A percentile compares a stretch with the other conserved stretches of the same genome.
Conservation (phyloP, 2,888 invertebrate genomes). For the Augiades crinisus region DNA sequence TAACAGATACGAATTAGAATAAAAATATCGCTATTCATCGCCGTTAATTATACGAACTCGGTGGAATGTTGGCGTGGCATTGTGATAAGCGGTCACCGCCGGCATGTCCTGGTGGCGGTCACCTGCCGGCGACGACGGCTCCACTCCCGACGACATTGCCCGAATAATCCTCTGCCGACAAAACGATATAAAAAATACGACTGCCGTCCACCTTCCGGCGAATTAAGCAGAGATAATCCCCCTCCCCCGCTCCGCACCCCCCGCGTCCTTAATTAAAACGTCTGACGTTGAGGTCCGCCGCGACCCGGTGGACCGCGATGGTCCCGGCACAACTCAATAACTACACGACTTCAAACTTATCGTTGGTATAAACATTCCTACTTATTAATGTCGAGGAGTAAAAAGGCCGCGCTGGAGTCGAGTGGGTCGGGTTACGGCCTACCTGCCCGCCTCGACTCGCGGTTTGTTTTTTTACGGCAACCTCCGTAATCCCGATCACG, state of each 20-base stretch:
- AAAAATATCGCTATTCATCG: not conserved
- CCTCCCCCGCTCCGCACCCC: constrained; percentile 32
- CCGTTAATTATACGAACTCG: constrained; percentile 7
- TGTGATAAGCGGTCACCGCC: constrained; percentile 16
- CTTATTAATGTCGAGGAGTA: not conserved
- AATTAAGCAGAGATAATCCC: constrained; percentile 48
- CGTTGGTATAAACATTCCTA: not conserved
- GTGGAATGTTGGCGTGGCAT: constrained; percentile 5
- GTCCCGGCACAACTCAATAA: not conserved
- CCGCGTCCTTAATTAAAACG: constrained; percentile 50
- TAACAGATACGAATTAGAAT: not conserved
- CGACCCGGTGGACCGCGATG: constrained; percentile 10
- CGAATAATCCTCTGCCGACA: constrained; percentile 30
- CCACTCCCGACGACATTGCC: constrained; percentile 16
- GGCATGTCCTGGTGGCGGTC: constrained; percentile 12
- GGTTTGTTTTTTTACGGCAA: constrained; percentile 32
- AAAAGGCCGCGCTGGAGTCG: not conserved
- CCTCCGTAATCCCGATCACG: constrained; percentile 39
- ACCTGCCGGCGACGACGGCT: constrained; percentile 11
- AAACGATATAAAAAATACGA: constrained; percentile 38
- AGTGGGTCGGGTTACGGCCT: constrained; percentile 29
- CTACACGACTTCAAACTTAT: not conserved
- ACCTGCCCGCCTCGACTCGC: constrained; percentile 18
- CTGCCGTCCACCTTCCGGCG: constrained; percentile 39
- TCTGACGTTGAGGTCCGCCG: constrained; percentile 38